phyloP scores from a whole-genome alignment of 1,140 invertebrate species.

The Lucilia sericata region DNA sequence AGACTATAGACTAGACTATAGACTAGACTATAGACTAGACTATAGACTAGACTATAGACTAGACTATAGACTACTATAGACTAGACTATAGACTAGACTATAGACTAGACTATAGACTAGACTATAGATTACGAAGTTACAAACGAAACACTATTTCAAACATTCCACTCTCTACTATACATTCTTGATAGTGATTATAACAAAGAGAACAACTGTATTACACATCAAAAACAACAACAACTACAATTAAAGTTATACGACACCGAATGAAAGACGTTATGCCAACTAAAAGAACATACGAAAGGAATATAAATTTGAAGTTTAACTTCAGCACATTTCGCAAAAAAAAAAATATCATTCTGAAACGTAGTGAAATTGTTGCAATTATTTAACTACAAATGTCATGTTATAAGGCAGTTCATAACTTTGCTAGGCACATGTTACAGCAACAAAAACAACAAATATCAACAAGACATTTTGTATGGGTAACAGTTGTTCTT shows the following conservation, averaged over 20 bases:
- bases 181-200: neutral
- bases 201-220: neutral
- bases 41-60: too few species aligned
- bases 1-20: too few species aligned
- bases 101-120: too few species aligned
- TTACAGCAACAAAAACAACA: constrained; percentile 10
- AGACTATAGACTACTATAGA: too few species aligned
- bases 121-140: too few species aligned
- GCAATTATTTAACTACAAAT: neutral
- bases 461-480: constrained; percentile 4
- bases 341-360: too few species aligned
- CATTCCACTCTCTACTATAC: too few species aligned
- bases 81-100: too few species aligned
- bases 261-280: neutral
- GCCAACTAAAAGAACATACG: neutral
- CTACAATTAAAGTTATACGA: neutral
- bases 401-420: constrained; percentile 35
- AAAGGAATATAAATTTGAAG: neutral
- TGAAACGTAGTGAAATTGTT: too few species aligned
- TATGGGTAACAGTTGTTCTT: constrained; percentile 23
- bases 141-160: too few species aligned
- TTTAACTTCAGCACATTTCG: neutral
- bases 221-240: neutral
- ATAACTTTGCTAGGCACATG: constrained; percentile 23
- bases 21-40: too few species aligned